Evolutionary conservation across 2,113 vertebrate species (phyloP), one percentile per base, ranked within the genome.

Genomic region (Guaruba guarouba): DNA sequence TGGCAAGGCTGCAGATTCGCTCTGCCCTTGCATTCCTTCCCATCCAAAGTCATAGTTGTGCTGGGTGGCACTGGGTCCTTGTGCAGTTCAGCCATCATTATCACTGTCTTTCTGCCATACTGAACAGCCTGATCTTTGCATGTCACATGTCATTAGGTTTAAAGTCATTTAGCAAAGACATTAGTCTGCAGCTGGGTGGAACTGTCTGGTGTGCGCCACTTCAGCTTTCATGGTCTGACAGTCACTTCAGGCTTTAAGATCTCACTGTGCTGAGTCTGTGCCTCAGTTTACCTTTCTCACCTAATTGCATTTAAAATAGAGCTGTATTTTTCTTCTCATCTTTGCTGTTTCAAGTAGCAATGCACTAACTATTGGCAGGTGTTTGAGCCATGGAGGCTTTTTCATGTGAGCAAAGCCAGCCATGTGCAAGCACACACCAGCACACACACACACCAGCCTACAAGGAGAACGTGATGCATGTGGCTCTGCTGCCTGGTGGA

Each of bases 241-340:
- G 24, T 67, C 25, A 15, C 35, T 57, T 41, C 35, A 49, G 92
- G 28, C 29, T 61, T 37, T 48, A 19, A 62, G 75, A 62, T 18
- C 35, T 69, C 28, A 24, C 25, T 46, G 25, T 39, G 51, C 12
- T 29, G 9, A 13, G 13, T 41, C 67, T 1, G 19, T 69, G 63
- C 79, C 92, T 97, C 82, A 67, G 79, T 94, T 96, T 95, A 44
- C 92, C 75, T 90, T 57, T 28, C 35, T 57, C 18, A 6, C 24
- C 51, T 17, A 1, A 66, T 51, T 87, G 51, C 2, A 39, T 78
- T 64, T 82, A 11, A 39, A 63, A 55, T 35, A 16, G 57, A 59
- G 22, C 33, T 59, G 33, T 4, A 6, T 18, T 75, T 73, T 54
- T 51, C 46, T 68, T 52, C 67, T 43, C 4, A 15, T 22, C 27